Conservation (phyloP, 2,888 invertebrate species). For the Aproaerema taeniolella region DNA sequence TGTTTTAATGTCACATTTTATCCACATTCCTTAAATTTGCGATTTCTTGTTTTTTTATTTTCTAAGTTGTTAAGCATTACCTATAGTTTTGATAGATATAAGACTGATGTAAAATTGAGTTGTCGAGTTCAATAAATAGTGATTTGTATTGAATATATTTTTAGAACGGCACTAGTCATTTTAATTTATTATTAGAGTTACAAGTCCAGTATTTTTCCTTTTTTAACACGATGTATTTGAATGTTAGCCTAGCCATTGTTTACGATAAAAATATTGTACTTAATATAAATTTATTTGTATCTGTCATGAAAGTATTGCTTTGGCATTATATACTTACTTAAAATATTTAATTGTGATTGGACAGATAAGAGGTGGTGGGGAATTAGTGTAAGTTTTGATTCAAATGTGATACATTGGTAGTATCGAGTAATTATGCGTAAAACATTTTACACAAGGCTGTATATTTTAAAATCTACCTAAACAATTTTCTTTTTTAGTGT, state of each 20-base stretch:
- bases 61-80: not conserved
- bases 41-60: conserved; percentile 21
- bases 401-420: conserved; percentile 52
- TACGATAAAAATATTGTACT: conserved; percentile 7
- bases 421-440: no score
- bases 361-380: conserved; percentile 13
- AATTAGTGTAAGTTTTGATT: conserved; percentile 37
- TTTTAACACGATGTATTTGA: conserved; percentile 20
- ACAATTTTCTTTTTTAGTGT: no score
- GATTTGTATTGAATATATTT: conserved; percentile 25
- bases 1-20: conserved; percentile 34
- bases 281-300: conserved; percentile 1
- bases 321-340: conserved; percentile 7
- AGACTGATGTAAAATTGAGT: conserved; percentile 66
- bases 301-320: conserved; percentile 7
- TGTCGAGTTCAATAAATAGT: conserved; percentile 30
- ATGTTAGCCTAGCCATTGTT: conserved; percentile 30
- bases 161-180: conserved; percentile 54
- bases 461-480: no score
- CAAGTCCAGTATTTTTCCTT: conserved; percentile 29
- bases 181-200: conserved; percentile 21
- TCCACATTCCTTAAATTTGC: conserved; percentile 7
- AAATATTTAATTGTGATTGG: conserved; percentile 10
- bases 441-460: no score
- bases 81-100: conserved; percentile 58